Evolutionary conservation across 2,113 vertebrate genomes (phyloP).

Genomic region (Ammodytes dubius): DNA sequence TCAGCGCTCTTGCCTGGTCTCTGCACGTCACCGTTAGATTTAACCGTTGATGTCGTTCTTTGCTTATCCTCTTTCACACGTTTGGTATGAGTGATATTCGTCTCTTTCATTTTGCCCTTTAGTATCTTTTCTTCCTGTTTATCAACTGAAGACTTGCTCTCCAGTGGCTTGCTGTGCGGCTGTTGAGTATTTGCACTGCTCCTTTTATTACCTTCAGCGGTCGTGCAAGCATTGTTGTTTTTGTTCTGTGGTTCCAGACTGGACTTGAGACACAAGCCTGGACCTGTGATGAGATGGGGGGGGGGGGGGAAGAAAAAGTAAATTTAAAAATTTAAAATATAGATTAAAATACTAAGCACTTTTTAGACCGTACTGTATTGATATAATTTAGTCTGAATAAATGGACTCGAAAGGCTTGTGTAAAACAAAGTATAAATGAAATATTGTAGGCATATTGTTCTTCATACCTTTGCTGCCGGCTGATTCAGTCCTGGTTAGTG

Average conservation of each 20-base stretch:
- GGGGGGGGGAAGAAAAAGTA: neutral
- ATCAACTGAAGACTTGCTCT: slow-evolving; percentile 20
- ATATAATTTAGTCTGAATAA: neutral
- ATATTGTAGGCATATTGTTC: neutral
- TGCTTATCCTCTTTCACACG: slow-evolving; percentile 42
- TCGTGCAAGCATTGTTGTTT: slow-evolving; percentile 87
- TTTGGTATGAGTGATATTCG: neutral
- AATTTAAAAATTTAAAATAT: slow-evolving; percentile 3
- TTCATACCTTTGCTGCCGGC: slow-evolving; percentile 58
- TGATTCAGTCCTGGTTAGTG: slow-evolving; percentile 29
- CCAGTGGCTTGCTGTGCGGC: neutral
- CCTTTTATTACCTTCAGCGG: slow-evolving; percentile 57
- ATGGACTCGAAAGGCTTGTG: neutral
- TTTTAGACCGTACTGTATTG: neutral
- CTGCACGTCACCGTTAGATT: slow-evolving; percentile 37
- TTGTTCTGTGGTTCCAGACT: slow-evolving; percentile 76
- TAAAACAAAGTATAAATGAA: neutral
- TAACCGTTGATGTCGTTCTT: slow-evolving; percentile 3
- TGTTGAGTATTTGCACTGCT: slow-evolving; percentile 36
- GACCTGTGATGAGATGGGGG: slow-evolving; percentile 41
- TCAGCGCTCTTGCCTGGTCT: slow-evolving; percentile 23
- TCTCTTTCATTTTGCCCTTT: slow-evolving; percentile 35
- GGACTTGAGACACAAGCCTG: slow-evolving; percentile 22
- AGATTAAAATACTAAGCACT: neutral
- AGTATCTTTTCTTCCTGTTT: slow-evolving; percentile 36